Evolutionary conservation across 2,797 vertebrate genomes (phyloP).

Genomic region (Platalea minor): DNA sequence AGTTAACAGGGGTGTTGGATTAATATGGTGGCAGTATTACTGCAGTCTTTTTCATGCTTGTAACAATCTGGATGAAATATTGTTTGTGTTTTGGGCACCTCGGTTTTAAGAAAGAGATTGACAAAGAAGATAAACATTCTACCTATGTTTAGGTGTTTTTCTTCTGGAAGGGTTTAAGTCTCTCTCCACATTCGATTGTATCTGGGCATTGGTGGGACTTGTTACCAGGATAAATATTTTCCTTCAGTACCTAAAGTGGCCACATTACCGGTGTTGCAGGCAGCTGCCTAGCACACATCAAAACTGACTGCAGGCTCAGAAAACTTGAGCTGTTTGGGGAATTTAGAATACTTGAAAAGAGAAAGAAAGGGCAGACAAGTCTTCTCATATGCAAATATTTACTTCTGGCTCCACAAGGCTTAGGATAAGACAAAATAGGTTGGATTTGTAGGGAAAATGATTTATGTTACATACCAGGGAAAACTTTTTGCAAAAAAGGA

Average conservation of each 20-base stretch:
- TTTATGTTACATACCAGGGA: not conserved
- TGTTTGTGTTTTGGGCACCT: not conserved
- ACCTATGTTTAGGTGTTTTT: not conserved
- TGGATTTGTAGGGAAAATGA: not conserved
- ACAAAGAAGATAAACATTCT: not conserved
- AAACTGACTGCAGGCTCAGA: not conserved
- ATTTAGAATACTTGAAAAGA: not conserved
- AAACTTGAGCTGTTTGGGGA: not conserved
- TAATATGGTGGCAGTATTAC: not conserved
- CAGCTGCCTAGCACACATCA: not conserved
- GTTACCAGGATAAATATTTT: not conserved
- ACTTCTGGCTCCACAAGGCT: not conserved
- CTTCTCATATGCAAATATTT: not conserved
- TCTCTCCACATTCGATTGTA: not conserved
- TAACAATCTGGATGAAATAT: not conserved
- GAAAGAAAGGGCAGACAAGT: not conserved
- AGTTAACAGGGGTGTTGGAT: not conserved
- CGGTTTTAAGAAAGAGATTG: not conserved
- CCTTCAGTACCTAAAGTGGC: not conserved
- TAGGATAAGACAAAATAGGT: not conserved
- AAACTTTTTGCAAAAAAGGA: not conserved
- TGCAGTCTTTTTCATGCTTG: not conserved
- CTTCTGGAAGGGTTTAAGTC: not conserved
- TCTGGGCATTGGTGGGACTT: not conserved
- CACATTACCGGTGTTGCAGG: rapidly evolving